These are phyloP conservation scores for Homalodisca vitripennis DNA, from an alignment of 1,140 invertebrate genomes.

Conservation along the genomic window DNA sequence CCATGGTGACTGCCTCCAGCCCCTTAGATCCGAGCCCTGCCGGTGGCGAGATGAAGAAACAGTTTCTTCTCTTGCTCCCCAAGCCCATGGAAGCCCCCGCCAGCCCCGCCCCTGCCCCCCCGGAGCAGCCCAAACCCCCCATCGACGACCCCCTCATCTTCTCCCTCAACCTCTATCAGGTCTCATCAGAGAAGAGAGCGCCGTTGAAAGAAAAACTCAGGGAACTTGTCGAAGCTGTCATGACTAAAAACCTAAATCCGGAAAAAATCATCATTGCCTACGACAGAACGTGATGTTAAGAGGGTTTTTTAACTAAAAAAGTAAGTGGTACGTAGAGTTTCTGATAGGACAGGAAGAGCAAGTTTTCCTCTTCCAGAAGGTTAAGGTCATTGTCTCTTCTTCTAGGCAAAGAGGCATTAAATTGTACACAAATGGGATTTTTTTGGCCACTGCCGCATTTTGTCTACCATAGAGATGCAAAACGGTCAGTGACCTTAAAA, in stretches of 20 bases:
- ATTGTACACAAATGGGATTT: too few species aligned
- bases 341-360: too few species aligned
- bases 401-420: too few species aligned
- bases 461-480: too few species aligned
- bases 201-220: not conserved
- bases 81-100: not conserved
- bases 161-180: not conserved
- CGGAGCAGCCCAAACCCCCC: not conserved
- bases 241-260: not conserved
- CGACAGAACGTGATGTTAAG: not conserved
- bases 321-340: too few species aligned
- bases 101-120: not conserved
- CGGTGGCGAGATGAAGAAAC: slow-evolving; percentile 16
- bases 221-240: slow-evolving; percentile 10
- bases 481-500: too few species aligned
- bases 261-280: slow-evolving; percentile 11
- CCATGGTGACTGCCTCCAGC: not conserved
- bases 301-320: too few species aligned
- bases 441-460: too few species aligned
- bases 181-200: not conserved
- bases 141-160: not conserved
- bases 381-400: too few species aligned
- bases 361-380: too few species aligned
- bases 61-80: slow-evolving; percentile 6
- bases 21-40: not conserved